phyloP scores from a whole-genome alignment of 2,888 invertebrate genomes.

The Philonicus albiceps region DNA sequence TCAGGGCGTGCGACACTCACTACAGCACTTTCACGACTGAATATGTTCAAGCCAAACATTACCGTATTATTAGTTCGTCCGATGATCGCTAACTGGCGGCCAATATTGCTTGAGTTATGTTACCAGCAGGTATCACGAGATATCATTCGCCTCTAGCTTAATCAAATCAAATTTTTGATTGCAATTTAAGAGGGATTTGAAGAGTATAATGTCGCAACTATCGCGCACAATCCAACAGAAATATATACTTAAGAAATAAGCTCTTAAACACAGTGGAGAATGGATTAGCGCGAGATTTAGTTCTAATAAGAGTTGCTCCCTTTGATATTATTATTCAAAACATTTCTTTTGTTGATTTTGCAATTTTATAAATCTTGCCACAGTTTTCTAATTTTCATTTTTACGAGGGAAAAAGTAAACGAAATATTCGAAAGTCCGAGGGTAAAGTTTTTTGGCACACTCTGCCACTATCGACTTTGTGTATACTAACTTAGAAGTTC shows the following conservation, averaged over 20 bases:
- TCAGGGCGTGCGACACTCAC: not conserved
- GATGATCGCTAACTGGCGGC: not conserved
- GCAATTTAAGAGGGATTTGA: not conserved
- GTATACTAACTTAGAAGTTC: too few relatives aligned
- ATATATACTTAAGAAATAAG: not conserved
- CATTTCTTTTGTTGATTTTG: not conserved
- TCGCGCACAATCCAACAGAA: not conserved
- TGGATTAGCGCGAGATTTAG: not conserved
- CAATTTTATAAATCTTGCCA: not conserved
- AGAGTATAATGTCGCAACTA: not conserved
- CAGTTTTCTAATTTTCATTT: not conserved
- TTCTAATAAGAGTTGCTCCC: not conserved
- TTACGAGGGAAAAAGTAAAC: not conserved
- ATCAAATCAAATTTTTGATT: not conserved
- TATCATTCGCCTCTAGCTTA: not conserved
- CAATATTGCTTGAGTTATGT: not conserved
- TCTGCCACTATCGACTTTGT: not conserved
- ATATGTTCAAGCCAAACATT: not conserved
- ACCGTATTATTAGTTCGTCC: not conserved
- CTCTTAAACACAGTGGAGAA: not conserved
- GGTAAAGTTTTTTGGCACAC: not conserved
- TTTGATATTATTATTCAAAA: not conserved
- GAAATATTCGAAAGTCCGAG: not conserved
- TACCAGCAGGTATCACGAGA: not conserved
- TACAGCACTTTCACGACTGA: slow-evolving; percentile 38